Percentiles rank a stretch among this genome's conserved stretches.
phyloP scores from a whole-genome alignment of 2,113 vertebrate species.

The Tricholaema leucomelas region DNA sequence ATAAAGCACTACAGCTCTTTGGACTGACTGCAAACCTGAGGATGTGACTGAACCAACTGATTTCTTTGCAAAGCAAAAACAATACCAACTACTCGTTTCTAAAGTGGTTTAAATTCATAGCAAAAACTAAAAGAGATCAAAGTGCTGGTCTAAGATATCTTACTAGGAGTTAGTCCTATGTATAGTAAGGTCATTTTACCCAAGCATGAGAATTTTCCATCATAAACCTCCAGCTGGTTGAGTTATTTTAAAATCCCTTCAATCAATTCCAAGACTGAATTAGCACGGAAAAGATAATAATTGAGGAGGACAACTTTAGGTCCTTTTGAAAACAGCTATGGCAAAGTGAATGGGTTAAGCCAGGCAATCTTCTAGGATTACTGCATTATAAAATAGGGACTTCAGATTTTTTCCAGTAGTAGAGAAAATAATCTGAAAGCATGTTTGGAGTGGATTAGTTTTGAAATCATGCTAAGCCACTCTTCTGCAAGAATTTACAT shows the following conservation, averaged over 20 bases:
- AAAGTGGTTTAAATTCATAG: neutral
- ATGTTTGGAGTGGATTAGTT: constrained; percentile 27
- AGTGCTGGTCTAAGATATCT: neutral
- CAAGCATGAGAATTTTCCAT: neutral
- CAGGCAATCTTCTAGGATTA: neutral
- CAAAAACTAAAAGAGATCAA: neutral
- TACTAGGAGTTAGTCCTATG: neutral
- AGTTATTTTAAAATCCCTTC: neutral
- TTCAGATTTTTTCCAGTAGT: neutral
- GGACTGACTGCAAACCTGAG: neutral
- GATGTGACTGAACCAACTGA: neutral
- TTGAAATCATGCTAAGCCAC: constrained; percentile 20
- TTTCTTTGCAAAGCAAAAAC: neutral
- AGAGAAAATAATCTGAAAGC: constrained; percentile 7
- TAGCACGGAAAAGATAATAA: neutral
- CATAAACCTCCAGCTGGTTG: neutral
- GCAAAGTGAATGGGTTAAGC: neutral
- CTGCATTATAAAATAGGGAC: neutral
- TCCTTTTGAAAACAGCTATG: neutral
- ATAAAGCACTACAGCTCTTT: neutral
- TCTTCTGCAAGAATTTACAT: constrained; percentile 27
- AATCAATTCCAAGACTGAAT: neutral
- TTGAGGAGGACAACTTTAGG: neutral
- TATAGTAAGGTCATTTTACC: neutral
- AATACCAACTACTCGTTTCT: neutral